Conservation (phyloP, 2,888 invertebrate genomes). For the Drosophila nigricruria region DNA sequence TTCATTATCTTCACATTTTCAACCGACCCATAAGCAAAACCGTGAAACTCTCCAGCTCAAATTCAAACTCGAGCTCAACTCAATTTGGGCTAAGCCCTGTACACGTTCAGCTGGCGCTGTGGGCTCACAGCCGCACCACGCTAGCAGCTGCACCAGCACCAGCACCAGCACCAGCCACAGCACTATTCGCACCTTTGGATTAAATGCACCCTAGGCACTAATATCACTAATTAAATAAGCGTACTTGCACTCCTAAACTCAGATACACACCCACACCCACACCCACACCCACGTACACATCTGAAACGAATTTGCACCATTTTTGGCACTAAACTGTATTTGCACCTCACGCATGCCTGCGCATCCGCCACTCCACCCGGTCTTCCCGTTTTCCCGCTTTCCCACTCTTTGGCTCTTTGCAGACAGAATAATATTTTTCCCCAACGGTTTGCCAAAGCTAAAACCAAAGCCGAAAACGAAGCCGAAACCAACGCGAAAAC, state of each 20-base stretch:
- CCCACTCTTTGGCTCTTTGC: conserved; percentile 63
- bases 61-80: conserved; percentile 18
- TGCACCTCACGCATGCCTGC: conserved; percentile 66
- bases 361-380: conserved; percentile 3
- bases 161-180: conserved; percentile 1
- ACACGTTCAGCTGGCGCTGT: conserved; percentile 38
- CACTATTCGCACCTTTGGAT: conserved; percentile 12
- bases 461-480: conserved; percentile 78
- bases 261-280: conserved; percentile 6
- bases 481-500: conserved; percentile 62
- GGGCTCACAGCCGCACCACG: conserved; percentile 13
- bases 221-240: conserved; percentile 68
- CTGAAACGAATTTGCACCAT: conserved; percentile 53
- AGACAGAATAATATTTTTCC: conserved; percentile 84
- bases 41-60: conserved; percentile 5
- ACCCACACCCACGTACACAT: conserved; percentile 22
- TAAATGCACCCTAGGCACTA: conserved; percentile 52
- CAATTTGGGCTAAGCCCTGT: conserved; percentile 12
- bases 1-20: conserved; percentile 31
- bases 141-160: conserved; percentile 1
- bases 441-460: conserved; percentile 82
- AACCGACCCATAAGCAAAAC: conserved; percentile 3
- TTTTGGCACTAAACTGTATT: conserved; percentile 75
- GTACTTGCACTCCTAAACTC: conserved; percentile 13
- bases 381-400: not conserved